Evolutionary conservation across 2,888 invertebrate genomes (phyloP), one percentile per base, ranked within the genome.

Genomic region (Platerodrilus igneus): DNA sequence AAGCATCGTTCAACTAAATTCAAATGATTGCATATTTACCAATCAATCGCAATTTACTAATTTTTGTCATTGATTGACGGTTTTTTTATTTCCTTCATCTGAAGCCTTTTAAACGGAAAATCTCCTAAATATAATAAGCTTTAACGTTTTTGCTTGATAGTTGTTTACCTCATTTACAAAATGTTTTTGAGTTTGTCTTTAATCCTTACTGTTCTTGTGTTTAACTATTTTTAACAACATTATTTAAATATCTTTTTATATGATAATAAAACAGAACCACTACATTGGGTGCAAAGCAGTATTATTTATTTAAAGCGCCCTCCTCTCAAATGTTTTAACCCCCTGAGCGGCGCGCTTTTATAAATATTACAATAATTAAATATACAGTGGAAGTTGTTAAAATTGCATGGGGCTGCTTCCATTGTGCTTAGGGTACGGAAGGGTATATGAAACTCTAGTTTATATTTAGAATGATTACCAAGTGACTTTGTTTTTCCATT

Each of bases 331-430:
- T 34, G 35, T 35, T 38, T 35, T 28, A 45, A 43, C 36, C 47
- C 44, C 45, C 45, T 39, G 38, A 30, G 51, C 54, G 51, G 52
- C 48, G 56, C 57, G 62, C 64, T 63, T 65, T 66, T 63, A 66
- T 65, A 64, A 66, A 66, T 66, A 65, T 64, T 66, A 63, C 64
- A 64, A 67, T 66, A 65, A 67, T 67, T 65, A 66, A 64, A 66
- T 66, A 66, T 65, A 63, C 62, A 61, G 59, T 56, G 59, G 57
- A 60, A 60, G 53, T 57, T 53, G 58, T 59, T 60, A 57, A 59
- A 59, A 55, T 59, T 63, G 61, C 58, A 62, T 62, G 58, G 61
- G 57, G 59, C 53, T 55, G 56, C 52, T 57, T 57, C 59, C 59
- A 59, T 60, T 59, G 51, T 51, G 47, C 45, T 37, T 45, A 50